Percentiles rank a stretch among this genome's conserved stretches.
Evolutionary conservation across 2,113 vertebrate species (phyloP).

Genomic region (Aleadryas rufinucha): DNA sequence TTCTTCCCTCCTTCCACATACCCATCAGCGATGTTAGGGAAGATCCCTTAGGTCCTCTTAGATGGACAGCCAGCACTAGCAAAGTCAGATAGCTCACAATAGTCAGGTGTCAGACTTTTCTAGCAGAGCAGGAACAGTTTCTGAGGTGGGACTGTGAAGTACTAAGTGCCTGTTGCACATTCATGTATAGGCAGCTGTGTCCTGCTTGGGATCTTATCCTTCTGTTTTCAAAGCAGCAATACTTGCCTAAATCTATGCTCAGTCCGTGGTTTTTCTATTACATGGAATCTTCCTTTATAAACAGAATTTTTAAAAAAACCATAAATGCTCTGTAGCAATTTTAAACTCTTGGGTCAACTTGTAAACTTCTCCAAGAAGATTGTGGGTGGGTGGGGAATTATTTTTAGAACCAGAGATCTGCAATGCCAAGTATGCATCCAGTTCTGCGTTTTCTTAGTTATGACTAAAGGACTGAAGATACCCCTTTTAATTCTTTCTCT

Average conservation of each 20-base stretch:
- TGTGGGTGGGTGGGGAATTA: not conserved
- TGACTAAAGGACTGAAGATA: not conserved
- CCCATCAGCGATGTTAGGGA: not conserved
- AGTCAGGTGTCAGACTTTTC: not conserved
- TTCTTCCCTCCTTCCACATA: not conserved
- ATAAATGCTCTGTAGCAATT: not conserved
- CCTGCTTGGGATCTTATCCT: not conserved
- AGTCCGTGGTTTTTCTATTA: not conserved
- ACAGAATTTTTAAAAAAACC: not conserved
- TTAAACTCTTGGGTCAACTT: not conserved
- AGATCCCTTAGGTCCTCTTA: not conserved
- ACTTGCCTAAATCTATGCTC: not conserved
- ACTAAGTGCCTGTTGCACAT: not conserved
- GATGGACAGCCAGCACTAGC: not conserved
- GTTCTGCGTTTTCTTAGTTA: not conserved
- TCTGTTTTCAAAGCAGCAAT: not conserved
- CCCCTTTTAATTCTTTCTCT: not conserved
- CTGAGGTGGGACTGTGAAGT: not conserved
- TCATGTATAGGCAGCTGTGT: fast-evolving
- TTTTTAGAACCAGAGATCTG: not conserved
- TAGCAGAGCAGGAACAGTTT: not conserved
- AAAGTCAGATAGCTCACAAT: not conserved
- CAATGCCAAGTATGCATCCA: not conserved
- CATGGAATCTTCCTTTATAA: not conserved
- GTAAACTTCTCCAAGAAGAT: not conserved